phyloP scores from a whole-genome alignment of 2,113 vertebrate species.

The Toxostoma redivivum region DNA sequence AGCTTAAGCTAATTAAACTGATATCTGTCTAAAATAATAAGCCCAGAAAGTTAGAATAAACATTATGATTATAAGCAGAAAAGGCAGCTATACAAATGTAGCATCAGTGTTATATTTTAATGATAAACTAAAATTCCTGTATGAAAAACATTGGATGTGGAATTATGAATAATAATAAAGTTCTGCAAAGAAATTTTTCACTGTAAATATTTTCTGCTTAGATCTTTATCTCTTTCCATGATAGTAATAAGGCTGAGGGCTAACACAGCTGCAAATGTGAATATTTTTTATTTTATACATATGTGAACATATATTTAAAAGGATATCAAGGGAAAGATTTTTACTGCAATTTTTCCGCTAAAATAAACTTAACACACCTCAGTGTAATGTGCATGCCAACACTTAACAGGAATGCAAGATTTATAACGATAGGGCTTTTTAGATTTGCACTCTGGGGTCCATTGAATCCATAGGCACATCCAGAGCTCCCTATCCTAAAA shows the following conservation, averaged over 20 bases:
- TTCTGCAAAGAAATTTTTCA: constrained; percentile 15
- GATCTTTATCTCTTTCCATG: constrained; percentile 5
- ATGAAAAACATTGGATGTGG: not conserved
- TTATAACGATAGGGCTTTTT: constrained; percentile 72
- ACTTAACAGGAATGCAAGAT: constrained; percentile 76
- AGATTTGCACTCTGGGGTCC: constrained; percentile 73
- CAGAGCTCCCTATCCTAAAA: constrained; percentile 67
- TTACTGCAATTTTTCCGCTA: constrained; percentile 34
- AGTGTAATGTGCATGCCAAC: constrained; percentile 71
- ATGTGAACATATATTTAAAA: not conserved
- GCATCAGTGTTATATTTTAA: constrained; percentile 47
- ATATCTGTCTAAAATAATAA: constrained; percentile 72
- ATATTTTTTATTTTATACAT: constrained; percentile 6
- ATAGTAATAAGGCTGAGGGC: not conserved
- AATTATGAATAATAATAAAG: constrained; percentile 41
- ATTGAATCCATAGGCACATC: constrained; percentile 72
- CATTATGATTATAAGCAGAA: constrained; percentile 63
- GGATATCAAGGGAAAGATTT: constrained; percentile 18
- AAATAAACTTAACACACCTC: constrained; percentile 71
- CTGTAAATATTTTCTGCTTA: constrained; percentile 18
- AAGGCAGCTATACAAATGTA: constrained; percentile 61
- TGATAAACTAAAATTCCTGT: constrained; percentile 17
- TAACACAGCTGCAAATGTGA: not conserved
- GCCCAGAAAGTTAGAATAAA: constrained; percentile 63
- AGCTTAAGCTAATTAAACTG: constrained; percentile 70